Evolutionary conservation across 2,888 invertebrate genomes (phyloP), one percentile per base, ranked within the genome.

Genomic region (Latrodectus hesperus): DNA sequence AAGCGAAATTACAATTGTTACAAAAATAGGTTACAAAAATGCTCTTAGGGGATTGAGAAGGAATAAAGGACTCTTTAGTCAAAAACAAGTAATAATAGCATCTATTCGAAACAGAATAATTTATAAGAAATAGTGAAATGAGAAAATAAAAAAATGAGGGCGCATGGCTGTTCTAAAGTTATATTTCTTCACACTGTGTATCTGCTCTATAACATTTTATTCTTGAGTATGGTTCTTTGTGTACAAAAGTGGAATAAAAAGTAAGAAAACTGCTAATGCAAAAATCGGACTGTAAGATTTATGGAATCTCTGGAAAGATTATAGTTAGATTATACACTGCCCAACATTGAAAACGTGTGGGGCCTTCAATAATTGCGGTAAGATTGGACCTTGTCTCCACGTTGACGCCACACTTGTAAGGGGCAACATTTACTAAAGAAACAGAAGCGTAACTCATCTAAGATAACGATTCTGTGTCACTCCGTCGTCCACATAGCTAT

Each of bases 1-100:
- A 17, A 70, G 80, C 85, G 75, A 84, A 83, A 84, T 86, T 89
- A 89, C 89, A 89, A 89, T 85, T 89, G 89, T 89, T 89, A 89
- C 89, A 89, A 89, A 89, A 89, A 89, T 89, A 89, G 89, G 22
- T 22, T 22, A 22, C 22, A 22, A 22, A 22, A 85, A 79, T 77
- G 85, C 89, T 89, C 89, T 86, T 89, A 78, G 84, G 84, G 77
- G 74, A 65, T 77, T 77, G 84, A 80, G 77, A 81, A 81, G 81
- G 73, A 77, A 84, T 81, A 77, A 77, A 82, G 71, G 77, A 80
- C 75, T 17, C 68, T 17, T 68, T 64, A 80, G 77, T 77, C 67
- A 80, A 86, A 73, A 86, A 85, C 85, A 85, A 85, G 75, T 75
- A 86, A 80, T 80, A 86, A 80, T 81, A 86, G 80, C 80, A 86